Conservation (phyloP, 2,888 invertebrate species). For the Melolontha melolontha region DNA sequence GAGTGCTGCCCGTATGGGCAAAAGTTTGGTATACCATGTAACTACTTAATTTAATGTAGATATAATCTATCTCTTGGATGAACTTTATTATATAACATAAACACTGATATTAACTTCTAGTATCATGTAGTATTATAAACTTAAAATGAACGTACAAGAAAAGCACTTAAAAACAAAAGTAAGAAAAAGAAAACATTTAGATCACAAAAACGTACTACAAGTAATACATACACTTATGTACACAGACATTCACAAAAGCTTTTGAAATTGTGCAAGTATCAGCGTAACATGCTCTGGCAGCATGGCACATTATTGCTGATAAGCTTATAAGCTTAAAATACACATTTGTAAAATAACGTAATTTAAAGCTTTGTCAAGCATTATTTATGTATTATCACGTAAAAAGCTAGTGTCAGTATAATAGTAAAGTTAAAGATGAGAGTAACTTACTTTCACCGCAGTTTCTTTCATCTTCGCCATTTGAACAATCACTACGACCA, state of each 20-base stretch:
- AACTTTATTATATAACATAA: constrained; percentile 9
- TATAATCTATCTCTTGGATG: constrained; percentile 31
- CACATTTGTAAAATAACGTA: background rate
- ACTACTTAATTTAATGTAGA: constrained; percentile 37
- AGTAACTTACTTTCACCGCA: constrained; percentile 63
- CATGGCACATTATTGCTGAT: no score
- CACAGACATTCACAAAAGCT: constrained; percentile 8
- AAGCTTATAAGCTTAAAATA: no score
- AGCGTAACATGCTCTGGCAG: background rate
- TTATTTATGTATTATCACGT: constrained; percentile 4
- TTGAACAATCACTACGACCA: constrained; percentile 70
- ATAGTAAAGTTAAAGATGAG: background rate
- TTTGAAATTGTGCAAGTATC: no score
- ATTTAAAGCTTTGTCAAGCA: constrained; percentile 5
- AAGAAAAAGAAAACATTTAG: constrained; percentile 22
- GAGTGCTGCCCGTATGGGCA: constrained; percentile 1
- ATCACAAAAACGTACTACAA: constrained; percentile 8
- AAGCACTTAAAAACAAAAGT: constrained; percentile 14
- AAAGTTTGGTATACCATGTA: constrained; percentile 21
- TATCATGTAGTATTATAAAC: constrained; percentile 17
- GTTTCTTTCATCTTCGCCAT: constrained; percentile 72
- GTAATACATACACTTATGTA: background rate
- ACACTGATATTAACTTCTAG: constrained; percentile 6
- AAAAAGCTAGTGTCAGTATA: constrained; percentile 14
- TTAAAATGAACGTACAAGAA: constrained; percentile 2